These are phyloP conservation scores for Archivesica marissinica DNA, from an alignment of 1,140 invertebrate genomes.

Conservation along the genomic window DNA sequence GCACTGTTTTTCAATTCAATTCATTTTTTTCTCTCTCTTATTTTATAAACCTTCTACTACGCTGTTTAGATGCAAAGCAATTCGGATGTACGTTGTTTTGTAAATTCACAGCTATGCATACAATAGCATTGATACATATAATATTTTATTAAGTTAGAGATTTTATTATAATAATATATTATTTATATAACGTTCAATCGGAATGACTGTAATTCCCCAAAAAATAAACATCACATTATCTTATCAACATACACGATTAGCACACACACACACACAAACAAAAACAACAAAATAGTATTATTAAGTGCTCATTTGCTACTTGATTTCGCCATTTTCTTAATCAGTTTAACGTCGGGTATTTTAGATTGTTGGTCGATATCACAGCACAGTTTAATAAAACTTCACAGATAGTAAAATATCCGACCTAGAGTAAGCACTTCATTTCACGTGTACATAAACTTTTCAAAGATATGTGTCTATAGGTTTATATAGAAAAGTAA, in stretches of 20 bases:
- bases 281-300: too few species aligned
- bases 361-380: neutral
- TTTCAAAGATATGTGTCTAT: constrained; percentile 28
- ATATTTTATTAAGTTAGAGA: too few species aligned
- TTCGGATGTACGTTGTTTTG: too few species aligned
- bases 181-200: neutral
- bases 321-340: neutral
- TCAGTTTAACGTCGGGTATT: neutral
- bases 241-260: neutral
- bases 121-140: too few species aligned
- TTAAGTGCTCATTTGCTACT: neutral
- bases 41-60: too few species aligned
- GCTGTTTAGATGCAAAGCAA: too few species aligned
- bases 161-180: too few species aligned
- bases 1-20: neutral
- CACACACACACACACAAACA: neutral
- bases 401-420: constrained; percentile 9
- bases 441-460: constrained; percentile 10
- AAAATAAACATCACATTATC: neutral
- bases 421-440: constrained; percentile 4
- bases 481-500: constrained; percentile 37
- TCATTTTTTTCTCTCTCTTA: too few species aligned
- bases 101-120: too few species aligned
- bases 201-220: neutral
- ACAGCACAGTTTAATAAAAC: neutral